These are phyloP conservation scores for Drosophila glabriapex DNA, from an alignment of 2,888 invertebrate genomes.

Conservation along the genomic window DNA sequence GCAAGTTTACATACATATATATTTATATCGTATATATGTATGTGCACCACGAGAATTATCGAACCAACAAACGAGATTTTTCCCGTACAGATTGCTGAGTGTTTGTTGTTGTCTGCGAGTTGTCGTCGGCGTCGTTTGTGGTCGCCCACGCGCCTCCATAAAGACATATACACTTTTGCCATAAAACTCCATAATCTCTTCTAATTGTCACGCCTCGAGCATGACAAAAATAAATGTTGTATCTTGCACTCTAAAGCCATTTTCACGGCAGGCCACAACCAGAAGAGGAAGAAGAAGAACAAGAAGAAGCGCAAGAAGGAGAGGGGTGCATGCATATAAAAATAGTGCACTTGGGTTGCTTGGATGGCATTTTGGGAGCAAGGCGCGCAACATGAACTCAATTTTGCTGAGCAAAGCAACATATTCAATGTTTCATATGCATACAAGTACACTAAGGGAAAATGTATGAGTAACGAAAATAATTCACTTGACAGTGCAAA, in stretches of 20 bases:
- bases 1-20: neutral
- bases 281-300: constrained; percentile 13
- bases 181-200: constrained; percentile 72
- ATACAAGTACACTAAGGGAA: constrained; percentile 31
- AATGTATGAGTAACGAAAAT: neutral
- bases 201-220: constrained; percentile 75
- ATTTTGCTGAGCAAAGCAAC: constrained; percentile 45
- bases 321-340: constrained; percentile 65
- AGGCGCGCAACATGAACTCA: constrained; percentile 57
- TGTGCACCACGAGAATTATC: constrained; percentile 46
- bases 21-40: neutral
- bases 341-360: constrained; percentile 60
- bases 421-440: constrained; percentile 30
- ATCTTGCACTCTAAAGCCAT: constrained; percentile 35
- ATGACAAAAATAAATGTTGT: constrained; percentile 65
- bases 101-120: constrained; percentile 17
- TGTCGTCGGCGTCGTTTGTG: constrained; percentile 58
- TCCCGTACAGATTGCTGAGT: neutral
- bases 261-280: constrained; percentile 41
- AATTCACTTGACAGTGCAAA: neutral
- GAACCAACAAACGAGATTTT: constrained; percentile 61
- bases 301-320: constrained; percentile 14
- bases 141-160: constrained; percentile 69
- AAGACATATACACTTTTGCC: constrained; percentile 24
- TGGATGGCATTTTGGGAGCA: constrained; percentile 72